phyloP scores from a whole-genome alignment of 2,113 vertebrate species.

The Ctenomys sociabilis region DNA sequence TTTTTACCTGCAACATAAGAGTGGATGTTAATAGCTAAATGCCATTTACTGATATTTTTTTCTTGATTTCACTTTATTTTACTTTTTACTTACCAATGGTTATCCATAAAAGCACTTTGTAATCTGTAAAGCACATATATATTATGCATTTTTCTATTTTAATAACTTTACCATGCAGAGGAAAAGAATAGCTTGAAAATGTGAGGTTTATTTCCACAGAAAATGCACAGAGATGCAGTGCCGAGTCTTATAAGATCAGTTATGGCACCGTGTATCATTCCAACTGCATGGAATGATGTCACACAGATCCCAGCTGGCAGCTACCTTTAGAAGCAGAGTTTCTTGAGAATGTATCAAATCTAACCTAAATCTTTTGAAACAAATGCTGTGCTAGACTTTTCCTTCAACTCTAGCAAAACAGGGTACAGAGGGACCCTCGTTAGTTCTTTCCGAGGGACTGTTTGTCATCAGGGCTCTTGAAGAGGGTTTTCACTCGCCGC shows the following conservation, averaged over 20 bases:
- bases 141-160: neutral
- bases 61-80: constrained; percentile 43
- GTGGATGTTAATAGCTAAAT: constrained; percentile 35
- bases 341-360: neutral
- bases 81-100: neutral
- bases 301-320: neutral
- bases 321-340: neutral
- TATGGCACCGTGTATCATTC: neutral
- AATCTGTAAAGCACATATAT: neutral
- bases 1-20: neutral
- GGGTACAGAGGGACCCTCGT: neutral
- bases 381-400: neutral
- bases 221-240: neutral
- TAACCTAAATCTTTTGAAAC: neutral
- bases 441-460: neutral
- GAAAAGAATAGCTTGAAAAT: constrained; percentile 1
- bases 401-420: neutral
- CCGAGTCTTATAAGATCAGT: neutral
- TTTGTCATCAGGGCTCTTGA: neutral
- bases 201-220: neutral
- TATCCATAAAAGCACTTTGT: constrained; percentile 25
- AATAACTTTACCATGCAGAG: neutral
- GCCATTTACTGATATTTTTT: constrained; percentile 39
- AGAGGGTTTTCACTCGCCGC: neutral
- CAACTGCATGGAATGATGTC: neutral